Percentiles rank a stretch among this genome's conserved stretches.
phyloP scores from a whole-genome alignment of 2,797 vertebrate genomes.

The Caiman crocodilus region DNA sequence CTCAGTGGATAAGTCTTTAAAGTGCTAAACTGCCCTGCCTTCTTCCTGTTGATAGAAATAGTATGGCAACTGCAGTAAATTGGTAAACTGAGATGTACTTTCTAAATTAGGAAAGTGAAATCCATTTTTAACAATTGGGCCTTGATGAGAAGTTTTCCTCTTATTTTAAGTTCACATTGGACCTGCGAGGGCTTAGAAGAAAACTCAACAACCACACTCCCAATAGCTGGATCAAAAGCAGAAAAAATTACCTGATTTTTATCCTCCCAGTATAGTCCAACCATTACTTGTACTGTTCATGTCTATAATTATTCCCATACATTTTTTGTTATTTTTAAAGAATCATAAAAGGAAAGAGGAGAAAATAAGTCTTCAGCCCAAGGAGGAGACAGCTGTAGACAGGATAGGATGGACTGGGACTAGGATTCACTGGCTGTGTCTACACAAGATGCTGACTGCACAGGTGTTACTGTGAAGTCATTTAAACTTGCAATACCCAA shows the following conservation, averaged over 20 bases:
- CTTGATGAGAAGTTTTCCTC: conserved; percentile 19
- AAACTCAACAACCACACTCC: fast-evolving
- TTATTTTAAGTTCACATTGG: neutral
- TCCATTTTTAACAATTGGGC: neutral
- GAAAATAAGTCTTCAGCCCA: neutral
- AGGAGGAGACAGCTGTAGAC: neutral
- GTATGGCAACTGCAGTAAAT: neutral
- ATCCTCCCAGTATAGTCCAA: neutral
- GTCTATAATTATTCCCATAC: neutral
- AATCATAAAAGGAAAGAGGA: neutral
- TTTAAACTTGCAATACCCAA: no score
- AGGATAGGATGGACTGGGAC: neutral
- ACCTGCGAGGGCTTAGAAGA: neutral
- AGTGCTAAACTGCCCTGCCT: neutral
- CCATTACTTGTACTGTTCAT: fast-evolving
- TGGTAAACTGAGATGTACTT: neutral
- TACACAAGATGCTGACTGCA: no score
- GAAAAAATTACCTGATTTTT: neutral
- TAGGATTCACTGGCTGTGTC: neutral
- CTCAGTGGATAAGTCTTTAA: no score
- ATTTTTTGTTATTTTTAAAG: neutral
- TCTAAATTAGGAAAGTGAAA: neutral
- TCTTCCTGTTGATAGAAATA: neutral
- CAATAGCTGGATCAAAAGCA: neutral
- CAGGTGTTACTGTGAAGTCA: no score